These are phyloP conservation scores for Bos taurus DNA, from an alignment of 2,113 vertebrate species.

Conservation along the genomic window DNA sequence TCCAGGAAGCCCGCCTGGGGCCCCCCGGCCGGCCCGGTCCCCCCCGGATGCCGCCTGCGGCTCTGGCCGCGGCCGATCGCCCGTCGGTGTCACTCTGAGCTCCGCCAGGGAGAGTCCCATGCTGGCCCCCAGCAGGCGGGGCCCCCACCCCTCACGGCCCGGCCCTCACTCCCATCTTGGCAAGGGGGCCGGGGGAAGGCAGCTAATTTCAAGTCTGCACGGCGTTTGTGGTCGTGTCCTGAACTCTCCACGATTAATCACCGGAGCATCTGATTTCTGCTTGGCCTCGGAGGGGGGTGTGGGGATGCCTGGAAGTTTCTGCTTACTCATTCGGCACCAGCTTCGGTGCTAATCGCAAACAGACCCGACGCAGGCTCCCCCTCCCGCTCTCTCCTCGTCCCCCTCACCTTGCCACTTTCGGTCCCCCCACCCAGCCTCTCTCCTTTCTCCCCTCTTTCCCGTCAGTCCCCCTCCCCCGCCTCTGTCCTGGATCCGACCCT, in stretches of 20 bases:
- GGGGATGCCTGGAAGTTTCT: slow-evolving; percentile 67
- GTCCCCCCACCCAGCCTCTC: neutral
- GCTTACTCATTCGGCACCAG: neutral
- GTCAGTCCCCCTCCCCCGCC: neutral
- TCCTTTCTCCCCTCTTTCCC: neutral
- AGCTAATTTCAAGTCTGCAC: slow-evolving; percentile 60
- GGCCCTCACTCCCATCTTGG: slow-evolving; percentile 65
- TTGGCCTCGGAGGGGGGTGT: slow-evolving; percentile 44
- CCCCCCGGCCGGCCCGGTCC: neutral
- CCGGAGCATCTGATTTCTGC: slow-evolving; percentile 56
- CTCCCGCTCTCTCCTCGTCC: neutral
- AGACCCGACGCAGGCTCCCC: neutral
- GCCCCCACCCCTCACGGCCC: neutral
- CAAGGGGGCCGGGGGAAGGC: slow-evolving; percentile 68
- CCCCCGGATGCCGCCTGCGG: slow-evolving; percentile 26
- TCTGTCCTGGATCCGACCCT: neutral
- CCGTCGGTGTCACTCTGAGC: slow-evolving; percentile 30
- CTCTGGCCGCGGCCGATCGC: slow-evolving; percentile 17
- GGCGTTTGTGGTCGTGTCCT: slow-evolving; percentile 63
- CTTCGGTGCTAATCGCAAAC: slow-evolving; percentile 27
- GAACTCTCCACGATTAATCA: slow-evolving; percentile 63
- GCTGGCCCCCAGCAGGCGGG: slow-evolving; percentile 43
- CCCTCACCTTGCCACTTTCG: neutral
- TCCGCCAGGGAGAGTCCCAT: neutral
- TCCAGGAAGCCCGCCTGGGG: slow-evolving; percentile 60